Evolutionary conservation across 2,888 invertebrate species (phyloP).

Genomic region (Drosophila infuscata): DNA sequence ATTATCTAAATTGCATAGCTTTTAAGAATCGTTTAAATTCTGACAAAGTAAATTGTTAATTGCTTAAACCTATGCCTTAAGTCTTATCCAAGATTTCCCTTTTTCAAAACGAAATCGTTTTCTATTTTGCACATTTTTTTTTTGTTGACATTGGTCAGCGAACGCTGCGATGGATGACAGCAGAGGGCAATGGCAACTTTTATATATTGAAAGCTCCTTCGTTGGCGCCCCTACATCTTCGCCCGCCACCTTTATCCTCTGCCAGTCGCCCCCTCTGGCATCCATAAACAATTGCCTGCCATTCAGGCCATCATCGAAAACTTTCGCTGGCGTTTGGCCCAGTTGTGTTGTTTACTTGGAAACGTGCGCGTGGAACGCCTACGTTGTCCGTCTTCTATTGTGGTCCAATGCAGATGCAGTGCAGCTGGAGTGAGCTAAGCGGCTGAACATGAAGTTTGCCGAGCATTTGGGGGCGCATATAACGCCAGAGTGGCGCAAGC

Average conservation of each 20-base stretch:
- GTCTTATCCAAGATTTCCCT: neutral
- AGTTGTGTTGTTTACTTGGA: slow-evolving; percentile 78
- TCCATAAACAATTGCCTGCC: slow-evolving; percentile 17
- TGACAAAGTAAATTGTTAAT: neutral
- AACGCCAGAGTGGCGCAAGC: slow-evolving; percentile 97
- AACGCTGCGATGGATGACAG: slow-evolving; percentile 13
- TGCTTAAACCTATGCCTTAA: neutral
- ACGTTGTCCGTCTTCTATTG: slow-evolving; percentile 28
- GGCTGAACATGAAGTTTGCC: slow-evolving; percentile 92
- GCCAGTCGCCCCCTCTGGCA: neutral
- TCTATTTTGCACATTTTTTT: slow-evolving; percentile 12
- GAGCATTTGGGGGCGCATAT: slow-evolving; percentile 95
- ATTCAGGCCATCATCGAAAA: slow-evolving; percentile 60
- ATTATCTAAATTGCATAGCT: accelerated
- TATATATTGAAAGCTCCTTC: slow-evolving; percentile 72
- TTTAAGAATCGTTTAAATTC: neutral
- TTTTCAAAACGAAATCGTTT: neutral
- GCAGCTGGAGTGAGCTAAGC: slow-evolving; percentile 45
- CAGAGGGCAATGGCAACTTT: slow-evolving; percentile 56
- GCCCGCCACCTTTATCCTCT: neutral
- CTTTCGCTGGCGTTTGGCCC: slow-evolving; percentile 71
- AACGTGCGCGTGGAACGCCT: slow-evolving; percentile 71
- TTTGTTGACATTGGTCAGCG: slow-evolving; percentile 58
- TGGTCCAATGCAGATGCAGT: slow-evolving; percentile 67
- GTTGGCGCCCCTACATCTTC: neutral